Evolutionary conservation across 2,113 vertebrate genomes (phyloP).

Genomic region (Proterorhinus semilunaris): DNA sequence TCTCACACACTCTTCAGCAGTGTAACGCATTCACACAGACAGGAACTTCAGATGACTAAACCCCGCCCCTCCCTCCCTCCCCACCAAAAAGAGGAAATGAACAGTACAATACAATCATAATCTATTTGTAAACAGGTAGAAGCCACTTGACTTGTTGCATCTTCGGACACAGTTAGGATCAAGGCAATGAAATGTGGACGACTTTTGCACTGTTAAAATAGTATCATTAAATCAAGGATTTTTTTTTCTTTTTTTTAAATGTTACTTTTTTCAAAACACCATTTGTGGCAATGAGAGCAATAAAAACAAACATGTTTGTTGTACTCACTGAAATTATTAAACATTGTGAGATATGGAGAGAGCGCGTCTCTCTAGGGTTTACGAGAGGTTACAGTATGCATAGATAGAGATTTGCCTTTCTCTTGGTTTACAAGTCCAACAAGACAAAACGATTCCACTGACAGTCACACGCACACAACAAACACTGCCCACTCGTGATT

Average conservation of each 20-base stretch:
- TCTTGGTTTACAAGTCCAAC: constrained; percentile 80
- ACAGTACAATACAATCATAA: constrained; percentile 99
- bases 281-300: constrained; percentile 85
- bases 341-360: constrained; percentile 72
- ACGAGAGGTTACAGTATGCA: constrained; percentile 95
- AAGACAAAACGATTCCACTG: constrained; percentile 72
- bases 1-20: constrained; percentile 32
- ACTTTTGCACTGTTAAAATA: constrained; percentile 90
- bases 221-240: constrained; percentile 63
- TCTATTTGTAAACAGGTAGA: constrained; percentile 99
- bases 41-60: constrained; percentile 90
- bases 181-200: constrained; percentile 99
- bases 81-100: constrained; percentile 15
- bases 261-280: constrained; percentile 77
- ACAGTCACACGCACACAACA: constrained; percentile 75
- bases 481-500: constrained; percentile 51
- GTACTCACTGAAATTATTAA: constrained; percentile 81
- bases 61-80: constrained; percentile 61
- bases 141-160: constrained; percentile 99
- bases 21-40: constrained; percentile 39
- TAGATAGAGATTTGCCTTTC: constrained; percentile 93
- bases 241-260: constrained; percentile 60
- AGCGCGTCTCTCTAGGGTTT: constrained; percentile 81
- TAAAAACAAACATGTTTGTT: constrained; percentile 51
- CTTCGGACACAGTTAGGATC: constrained; percentile 96